These are phyloP conservation scores for Hippocampus zosterae DNA, from an alignment of 2,113 vertebrate species.

Conservation along the genomic window DNA sequence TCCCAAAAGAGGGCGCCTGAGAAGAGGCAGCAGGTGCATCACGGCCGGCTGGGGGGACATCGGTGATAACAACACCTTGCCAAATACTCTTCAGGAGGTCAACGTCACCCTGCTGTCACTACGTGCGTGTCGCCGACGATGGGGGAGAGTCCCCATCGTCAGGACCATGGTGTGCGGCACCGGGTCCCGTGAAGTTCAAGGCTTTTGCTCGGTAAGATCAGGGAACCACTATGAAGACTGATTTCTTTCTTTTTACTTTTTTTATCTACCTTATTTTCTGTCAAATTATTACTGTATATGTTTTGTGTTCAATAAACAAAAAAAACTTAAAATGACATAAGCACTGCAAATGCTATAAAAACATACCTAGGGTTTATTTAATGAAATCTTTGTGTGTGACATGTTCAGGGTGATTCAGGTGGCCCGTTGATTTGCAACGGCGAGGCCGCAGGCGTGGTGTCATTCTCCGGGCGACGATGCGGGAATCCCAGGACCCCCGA, in stretches of 20 bases:
- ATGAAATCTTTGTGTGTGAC: background rate
- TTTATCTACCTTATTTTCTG: no score
- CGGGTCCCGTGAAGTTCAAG: slow-evolving; percentile 3
- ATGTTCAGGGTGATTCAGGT: slow-evolving; percentile 81
- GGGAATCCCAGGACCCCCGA: slow-evolving; percentile 58
- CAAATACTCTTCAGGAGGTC: slow-evolving; percentile 55
- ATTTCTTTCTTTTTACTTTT: no score
- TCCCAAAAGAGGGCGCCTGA: slow-evolving; percentile 5
- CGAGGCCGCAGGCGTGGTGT: slow-evolving; percentile 75
- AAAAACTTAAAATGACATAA: no score
- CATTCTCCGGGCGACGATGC: slow-evolving; percentile 63
- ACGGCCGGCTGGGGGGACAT: slow-evolving; percentile 57
- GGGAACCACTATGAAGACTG: background rate
- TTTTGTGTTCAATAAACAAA: no score
- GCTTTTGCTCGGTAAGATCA: slow-evolving; percentile 59
- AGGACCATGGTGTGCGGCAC: slow-evolving; percentile 51
- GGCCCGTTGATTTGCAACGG: slow-evolving; percentile 80
- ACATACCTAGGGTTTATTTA: no score
- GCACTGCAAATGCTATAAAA: no score
- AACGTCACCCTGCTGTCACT: slow-evolving; percentile 45
- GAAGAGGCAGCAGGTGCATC: slow-evolving; percentile 29
- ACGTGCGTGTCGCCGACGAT: slow-evolving; percentile 29
- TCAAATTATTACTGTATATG: no score
- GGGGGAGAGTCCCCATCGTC: slow-evolving; percentile 18
- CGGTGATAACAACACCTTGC: slow-evolving; percentile 37